A percentile compares a stretch with the other conserved stretches of the same genome.
These are phyloP conservation scores for Molorchus minor DNA, from an alignment of 2,888 invertebrate species.

Conservation along the genomic window DNA sequence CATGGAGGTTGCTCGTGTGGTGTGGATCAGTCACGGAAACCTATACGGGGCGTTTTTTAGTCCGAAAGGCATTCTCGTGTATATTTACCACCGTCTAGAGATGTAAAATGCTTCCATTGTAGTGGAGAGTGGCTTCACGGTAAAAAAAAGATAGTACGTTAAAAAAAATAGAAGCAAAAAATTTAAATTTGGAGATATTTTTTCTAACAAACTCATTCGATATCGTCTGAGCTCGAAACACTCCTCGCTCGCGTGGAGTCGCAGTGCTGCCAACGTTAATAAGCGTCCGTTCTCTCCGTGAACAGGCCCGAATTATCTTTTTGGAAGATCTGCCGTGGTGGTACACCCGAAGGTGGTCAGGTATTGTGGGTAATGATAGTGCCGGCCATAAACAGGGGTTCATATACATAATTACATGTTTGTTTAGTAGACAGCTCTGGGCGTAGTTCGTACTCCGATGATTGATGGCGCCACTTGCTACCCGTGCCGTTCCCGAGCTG, in stretches of 20 bases:
- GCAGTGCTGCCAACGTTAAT: constrained; percentile 35
- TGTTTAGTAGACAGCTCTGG: constrained; percentile 64
- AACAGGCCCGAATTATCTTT: constrained; percentile 40
- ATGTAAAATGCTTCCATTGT: no score
- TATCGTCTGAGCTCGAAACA: neutral
- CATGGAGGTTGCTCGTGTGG: neutral
- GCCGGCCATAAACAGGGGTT: constrained; percentile 62
- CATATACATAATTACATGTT: constrained; percentile 65
- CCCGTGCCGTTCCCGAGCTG: constrained; percentile 39
- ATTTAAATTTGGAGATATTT: neutral
- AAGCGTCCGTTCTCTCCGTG: constrained; percentile 31
- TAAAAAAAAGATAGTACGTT: neutral
- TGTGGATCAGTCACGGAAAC: neutral
- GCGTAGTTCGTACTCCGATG: constrained; percentile 61
- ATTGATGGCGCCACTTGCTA: constrained; percentile 62
- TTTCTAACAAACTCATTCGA: neutral
- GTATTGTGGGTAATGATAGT: constrained; percentile 59
- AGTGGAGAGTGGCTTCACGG: no score
- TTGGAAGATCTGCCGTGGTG: constrained; percentile 44
- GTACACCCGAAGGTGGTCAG: constrained; percentile 51
- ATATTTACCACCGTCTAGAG: no score
- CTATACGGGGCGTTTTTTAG: neutral
- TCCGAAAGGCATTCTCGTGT: no score
- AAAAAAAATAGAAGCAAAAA: neutral
- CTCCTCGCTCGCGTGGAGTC: constrained; percentile 27